Evolutionary conservation across 2,888 invertebrate genomes (phyloP).

Genomic region (Apamea anceps): DNA sequence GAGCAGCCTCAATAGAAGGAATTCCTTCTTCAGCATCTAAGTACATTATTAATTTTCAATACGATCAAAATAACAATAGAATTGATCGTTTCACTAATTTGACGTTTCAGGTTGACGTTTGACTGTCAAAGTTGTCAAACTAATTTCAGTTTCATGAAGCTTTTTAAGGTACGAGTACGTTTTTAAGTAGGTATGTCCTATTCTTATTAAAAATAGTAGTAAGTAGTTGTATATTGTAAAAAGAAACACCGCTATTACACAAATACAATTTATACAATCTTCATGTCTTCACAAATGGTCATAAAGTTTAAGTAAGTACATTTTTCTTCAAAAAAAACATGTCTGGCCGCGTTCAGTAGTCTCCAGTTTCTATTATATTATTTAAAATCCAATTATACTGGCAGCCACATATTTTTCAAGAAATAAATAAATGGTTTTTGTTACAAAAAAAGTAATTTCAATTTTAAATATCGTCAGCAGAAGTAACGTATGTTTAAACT

Average conservation of each 20-base stretch:
- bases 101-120: neutral
- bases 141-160: neutral
- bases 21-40: neutral
- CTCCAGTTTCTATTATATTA: slow-evolving; percentile 25
- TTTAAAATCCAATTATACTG: slow-evolving; percentile 48
- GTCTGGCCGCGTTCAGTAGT: neutral
- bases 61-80: neutral
- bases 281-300: slow-evolving; percentile 28
- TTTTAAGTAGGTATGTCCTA: neutral
- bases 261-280: slow-evolving; percentile 25
- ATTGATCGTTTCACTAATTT: neutral
- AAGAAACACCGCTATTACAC: slow-evolving; percentile 7
- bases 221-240: neutral
- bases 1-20: neutral
- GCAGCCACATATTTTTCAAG: slow-evolving; percentile 25
- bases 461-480: slow-evolving; percentile 36
- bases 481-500: slow-evolving; percentile 5
- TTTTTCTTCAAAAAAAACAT: slow-evolving; percentile 12
- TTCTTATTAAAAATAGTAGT: neutral
- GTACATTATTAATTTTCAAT: neutral
- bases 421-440: slow-evolving; percentile 22
- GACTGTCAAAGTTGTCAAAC: neutral
- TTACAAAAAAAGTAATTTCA: slow-evolving; percentile 15
- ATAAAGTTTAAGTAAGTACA: slow-evolving; percentile 4
- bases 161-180: neutral